A percentile compares a stretch with the other conserved stretches of the same genome.
Conservation (phyloP, 1,140 invertebrate species). For the Metaphire vulgaris region DNA sequence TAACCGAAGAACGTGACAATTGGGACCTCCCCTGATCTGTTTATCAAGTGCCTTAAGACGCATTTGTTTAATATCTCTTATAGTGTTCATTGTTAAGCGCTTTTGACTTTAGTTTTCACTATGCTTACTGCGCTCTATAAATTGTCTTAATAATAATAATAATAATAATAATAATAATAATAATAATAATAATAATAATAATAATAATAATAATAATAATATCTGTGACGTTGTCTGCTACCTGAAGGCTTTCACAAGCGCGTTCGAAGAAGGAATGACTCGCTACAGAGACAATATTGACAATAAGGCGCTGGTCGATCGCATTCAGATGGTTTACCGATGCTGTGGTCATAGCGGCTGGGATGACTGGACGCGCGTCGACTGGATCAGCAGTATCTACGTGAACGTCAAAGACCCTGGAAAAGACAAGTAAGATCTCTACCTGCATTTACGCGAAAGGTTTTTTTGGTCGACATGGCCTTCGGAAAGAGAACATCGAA, state of each 20-base stretch:
- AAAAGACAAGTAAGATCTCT: background rate
- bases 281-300: background rate
- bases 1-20: no score
- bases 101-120: background rate
- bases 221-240: no score
- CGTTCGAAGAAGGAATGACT: background rate
- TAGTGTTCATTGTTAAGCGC: background rate
- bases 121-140: background rate
- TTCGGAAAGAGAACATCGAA: background rate
- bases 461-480: background rate
- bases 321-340: background rate
- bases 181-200: no score
- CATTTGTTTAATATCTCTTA: background rate
- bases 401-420: background rate
- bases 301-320: background rate
- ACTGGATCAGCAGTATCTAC: background rate
- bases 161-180: no score
- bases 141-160: no score
- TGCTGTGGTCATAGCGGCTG: background rate
- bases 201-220: no score
- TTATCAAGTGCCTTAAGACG: no score
- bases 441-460: no score
- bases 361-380: background rate
- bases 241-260: background rate
- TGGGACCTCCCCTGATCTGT: no score